Conservation (phyloP, 1,140 invertebrate species). For the Lepidurus packardi region DNA sequence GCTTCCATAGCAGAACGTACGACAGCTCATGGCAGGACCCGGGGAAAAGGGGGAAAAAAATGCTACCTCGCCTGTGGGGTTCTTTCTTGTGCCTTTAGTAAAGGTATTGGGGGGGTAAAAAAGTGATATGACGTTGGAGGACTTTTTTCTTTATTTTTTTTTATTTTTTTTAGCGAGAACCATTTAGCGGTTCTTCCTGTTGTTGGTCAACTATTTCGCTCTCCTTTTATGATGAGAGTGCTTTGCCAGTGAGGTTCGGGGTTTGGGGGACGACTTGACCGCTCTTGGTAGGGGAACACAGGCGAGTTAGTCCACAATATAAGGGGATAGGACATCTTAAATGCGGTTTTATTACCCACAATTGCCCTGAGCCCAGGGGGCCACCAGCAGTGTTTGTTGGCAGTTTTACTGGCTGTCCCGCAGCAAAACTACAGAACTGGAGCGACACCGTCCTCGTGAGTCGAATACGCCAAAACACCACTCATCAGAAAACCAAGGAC, state of each 20-base stretch:
- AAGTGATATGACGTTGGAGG: background rate
- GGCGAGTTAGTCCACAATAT: background rate
- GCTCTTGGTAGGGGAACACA: background rate
- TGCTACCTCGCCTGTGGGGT: background rate
- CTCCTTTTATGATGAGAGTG: constrained; percentile 15
- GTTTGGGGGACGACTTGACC: background rate
- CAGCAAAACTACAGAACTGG: background rate
- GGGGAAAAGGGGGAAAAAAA: background rate
- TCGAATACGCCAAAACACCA: background rate
- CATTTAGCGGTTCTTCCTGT: constrained; percentile 21
- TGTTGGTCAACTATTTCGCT: constrained; percentile 21
- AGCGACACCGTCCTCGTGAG: background rate
- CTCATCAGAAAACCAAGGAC: background rate
- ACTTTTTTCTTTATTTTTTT: too few species aligned
- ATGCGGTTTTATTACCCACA: constrained; percentile 1
- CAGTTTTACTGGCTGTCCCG: constrained; percentile 2
- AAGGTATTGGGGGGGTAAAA: background rate
- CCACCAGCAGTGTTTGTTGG: constrained; percentile 12
- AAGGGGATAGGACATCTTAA: constrained; percentile 3
- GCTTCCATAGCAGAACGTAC: constrained; percentile 18
- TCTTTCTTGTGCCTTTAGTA: background rate
- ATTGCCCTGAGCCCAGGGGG: constrained; percentile 8
- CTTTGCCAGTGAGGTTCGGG: background rate
- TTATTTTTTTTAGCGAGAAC: background rate
- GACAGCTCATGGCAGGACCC: constrained; percentile 1